These are phyloP conservation scores for Dendrophyllia cribrosa DNA, from an alignment of 64 coral and sea anemone species.

Conservation along the genomic window DNA sequence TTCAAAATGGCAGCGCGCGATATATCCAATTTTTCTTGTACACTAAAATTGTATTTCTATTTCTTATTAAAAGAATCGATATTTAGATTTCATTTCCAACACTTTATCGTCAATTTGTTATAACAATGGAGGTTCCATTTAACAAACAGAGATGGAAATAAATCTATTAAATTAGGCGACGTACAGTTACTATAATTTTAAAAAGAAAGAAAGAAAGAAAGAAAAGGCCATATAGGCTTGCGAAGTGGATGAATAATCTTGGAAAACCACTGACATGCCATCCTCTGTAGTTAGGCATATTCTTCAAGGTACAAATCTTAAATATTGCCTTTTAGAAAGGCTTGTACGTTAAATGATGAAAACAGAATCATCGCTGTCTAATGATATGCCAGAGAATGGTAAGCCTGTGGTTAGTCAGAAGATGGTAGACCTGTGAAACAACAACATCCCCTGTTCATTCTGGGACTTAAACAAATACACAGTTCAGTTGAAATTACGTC, in stretches of 20 bases:
- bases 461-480: no score
- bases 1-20: no score
- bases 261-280: background rate
- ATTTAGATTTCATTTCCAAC: no score
- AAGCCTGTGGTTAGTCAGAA: no score
- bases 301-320: background rate
- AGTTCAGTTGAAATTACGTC: no score
- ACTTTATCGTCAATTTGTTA: no score
- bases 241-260: background rate
- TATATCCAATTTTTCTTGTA: no score
- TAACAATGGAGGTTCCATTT: no score
- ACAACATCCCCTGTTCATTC: no score
- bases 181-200: background rate
- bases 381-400: background rate
- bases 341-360: background rate
- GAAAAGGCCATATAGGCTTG: background rate
- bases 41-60: no score
- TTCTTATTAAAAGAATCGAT: no score
- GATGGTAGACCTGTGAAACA: no score
- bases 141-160: background rate
- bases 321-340: conserved; percentile 33
- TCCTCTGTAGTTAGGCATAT: background rate
- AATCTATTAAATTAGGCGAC: conserved; percentile 5
- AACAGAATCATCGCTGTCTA: background rate
- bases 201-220: background rate